Evolutionary conservation across 2,797 vertebrate genomes (phyloP), one percentile per base, ranked within the genome.

Genomic region (Myotis daubentonii): DNA sequence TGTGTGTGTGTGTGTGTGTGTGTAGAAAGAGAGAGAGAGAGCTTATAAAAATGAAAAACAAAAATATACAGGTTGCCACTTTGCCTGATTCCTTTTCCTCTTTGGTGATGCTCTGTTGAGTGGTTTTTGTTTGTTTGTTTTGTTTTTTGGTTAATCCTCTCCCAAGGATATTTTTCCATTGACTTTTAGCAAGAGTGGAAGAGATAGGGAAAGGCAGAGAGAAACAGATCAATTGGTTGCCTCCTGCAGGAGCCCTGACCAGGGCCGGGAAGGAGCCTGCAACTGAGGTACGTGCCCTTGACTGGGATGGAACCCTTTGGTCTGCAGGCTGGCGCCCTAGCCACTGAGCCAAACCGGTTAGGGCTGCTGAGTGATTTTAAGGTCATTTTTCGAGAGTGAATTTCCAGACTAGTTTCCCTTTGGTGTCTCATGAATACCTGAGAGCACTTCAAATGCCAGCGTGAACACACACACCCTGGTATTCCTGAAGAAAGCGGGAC

Each of bases 341-440:
- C 60, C 60, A 28, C 60, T 62, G 28, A 62, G 28, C 28, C 25
- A 62, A 62, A 62, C 60, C 2, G 2, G 60, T 25, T 62, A 30
- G 60, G 11, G 28, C 28, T 30, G 25, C 60, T 62, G 25, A 80
- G 30, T 86, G 23, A 57, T 68, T 92, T 89, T 80, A 87, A 97
- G 51, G 19, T 41, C 22, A 79, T 91, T 86, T 93, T 57, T 55
- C 55, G 12, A 60, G 49, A 91, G 38, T 84, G 41, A 70, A 87
- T 88, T 89, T 84, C 36, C 53, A n/a, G 49, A 89, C 89, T 70
- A 11, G 12, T 89, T 90, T 93, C 81, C 17, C 76, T 94, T 70
- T 53, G n/a, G 17, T 81, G 33, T 17, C 13, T 89, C 30, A 38
- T 86, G 1, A 57, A 74, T 53, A 70, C 47, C 38, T 7, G 30